These are phyloP conservation scores for Atopsyche davidsoni DNA, from an alignment of 1,140 invertebrate genomes.

Conservation along the genomic window DNA sequence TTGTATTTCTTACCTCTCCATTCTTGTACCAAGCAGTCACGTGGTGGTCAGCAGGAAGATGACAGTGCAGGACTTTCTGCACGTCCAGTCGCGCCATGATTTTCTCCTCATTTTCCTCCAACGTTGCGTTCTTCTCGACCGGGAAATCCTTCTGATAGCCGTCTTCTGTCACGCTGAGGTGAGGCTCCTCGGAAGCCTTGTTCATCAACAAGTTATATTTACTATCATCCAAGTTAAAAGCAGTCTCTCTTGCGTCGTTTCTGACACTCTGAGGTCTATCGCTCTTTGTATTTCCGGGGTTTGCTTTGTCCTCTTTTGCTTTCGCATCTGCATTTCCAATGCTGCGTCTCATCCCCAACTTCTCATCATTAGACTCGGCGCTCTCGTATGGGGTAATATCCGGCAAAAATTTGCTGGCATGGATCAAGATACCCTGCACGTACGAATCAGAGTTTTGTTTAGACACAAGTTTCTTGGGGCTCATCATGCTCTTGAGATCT, in stretches of 20 bases:
- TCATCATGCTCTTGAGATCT: conserved; percentile 8
- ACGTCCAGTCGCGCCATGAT: conserved; percentile 38
- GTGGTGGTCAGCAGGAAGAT: conserved; percentile 37
- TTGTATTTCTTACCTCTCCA: conserved; percentile 32
- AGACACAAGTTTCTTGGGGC: too few species aligned
- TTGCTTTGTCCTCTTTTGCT: not conserved
- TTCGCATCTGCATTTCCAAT: too few species aligned
- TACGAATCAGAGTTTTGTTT: conserved; percentile 11
- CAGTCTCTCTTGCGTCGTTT: not conserved
- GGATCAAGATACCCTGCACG: conserved; percentile 21
- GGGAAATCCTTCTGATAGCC: not conserved
- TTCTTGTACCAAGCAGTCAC: conserved; percentile 42
- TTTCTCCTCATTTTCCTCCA: conserved; percentile 34
- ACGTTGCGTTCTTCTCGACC: conserved; percentile 10
- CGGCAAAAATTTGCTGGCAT: conserved; percentile 20
- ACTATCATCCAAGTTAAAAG: not conserved
- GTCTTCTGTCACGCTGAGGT: not conserved
- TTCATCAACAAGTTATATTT: not conserved
- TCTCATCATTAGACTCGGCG: too few species aligned
- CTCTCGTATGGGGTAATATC: not conserved
- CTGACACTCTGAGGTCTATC: not conserved
- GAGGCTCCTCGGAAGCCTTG: not conserved
- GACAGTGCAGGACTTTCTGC: conserved; percentile 36
- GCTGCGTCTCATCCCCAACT: too few species aligned
- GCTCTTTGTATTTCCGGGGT: not conserved